Percentiles rank a stretch among this genome's conserved stretches.
phyloP scores from a whole-genome alignment of 2,888 invertebrate genomes.

The Sceliomorpha sp. region DNA sequence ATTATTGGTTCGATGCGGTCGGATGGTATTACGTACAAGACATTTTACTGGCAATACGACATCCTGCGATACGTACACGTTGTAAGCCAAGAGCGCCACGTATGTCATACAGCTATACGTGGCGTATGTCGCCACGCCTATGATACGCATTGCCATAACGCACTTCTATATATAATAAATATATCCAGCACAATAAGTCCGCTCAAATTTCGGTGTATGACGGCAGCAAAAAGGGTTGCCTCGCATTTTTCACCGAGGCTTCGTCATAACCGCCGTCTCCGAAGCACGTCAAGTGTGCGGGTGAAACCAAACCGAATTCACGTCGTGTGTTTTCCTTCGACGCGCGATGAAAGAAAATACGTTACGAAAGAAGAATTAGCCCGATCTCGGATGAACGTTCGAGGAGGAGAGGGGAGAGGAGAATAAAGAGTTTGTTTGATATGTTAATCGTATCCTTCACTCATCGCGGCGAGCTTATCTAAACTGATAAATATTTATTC shows the following conservation, averaged over 20 bases:
- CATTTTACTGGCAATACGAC: constrained; percentile 12
- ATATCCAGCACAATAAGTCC: constrained; percentile 7
- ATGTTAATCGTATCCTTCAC: constrained; percentile 41
- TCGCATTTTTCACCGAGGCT: constrained; percentile 6
- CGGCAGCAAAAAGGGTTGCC: constrained; percentile 17
- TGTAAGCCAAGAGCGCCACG: not conserved
- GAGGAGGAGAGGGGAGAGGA: constrained; percentile 12
- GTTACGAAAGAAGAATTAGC: constrained; percentile 8
- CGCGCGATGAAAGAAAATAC: constrained; percentile 17
- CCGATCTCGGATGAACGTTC: constrained; percentile 30
- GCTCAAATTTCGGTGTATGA: constrained; percentile 35
- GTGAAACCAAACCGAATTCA: constrained; percentile 38
- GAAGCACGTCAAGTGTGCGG: constrained; percentile 52
- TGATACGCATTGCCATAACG: constrained; percentile 9
- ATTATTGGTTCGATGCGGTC: constrained; percentile 21
- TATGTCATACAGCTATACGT: constrained; percentile 1
- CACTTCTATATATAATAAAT: too few relatives aligned
- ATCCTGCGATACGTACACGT: constrained; percentile 2
- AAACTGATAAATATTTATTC: constrained; percentile 44
- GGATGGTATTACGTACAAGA: constrained; percentile 27
- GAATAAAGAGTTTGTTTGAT: too few relatives aligned
- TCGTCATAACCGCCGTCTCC: constrained; percentile 13
- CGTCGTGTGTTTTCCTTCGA: constrained; percentile 17
- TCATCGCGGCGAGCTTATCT: constrained; percentile 36
- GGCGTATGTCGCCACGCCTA: constrained; percentile 18